phyloP scores from a whole-genome alignment of 2,113 vertebrate species.

The Pseudonaja textilis region DNA sequence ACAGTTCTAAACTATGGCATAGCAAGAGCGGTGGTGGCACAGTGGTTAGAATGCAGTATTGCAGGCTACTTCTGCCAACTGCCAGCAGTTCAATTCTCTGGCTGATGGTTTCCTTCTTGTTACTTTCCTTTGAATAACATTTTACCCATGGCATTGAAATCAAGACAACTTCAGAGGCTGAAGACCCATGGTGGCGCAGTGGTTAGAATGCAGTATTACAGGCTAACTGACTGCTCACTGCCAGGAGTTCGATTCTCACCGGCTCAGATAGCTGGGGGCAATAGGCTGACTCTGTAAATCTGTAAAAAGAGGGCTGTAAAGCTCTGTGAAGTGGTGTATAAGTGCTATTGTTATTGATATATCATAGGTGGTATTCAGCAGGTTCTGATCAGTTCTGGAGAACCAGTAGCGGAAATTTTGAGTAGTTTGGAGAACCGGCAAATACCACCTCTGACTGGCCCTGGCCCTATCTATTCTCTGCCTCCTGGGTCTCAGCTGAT shows the following conservation, averaged over 20 bases:
- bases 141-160: not conserved
- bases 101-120: not conserved
- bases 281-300: not conserved
- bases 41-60: not conserved
- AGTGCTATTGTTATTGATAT: not conserved
- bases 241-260: not conserved
- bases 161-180: not conserved
- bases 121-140: not conserved
- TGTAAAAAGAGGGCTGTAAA: too few species aligned
- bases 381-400: too few species aligned
- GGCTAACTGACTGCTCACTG: not conserved
- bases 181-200: not conserved
- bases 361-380: not conserved
- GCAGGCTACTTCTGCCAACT: not conserved
- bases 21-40: not conserved
- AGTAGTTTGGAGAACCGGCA: too few species aligned
- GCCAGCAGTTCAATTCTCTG: not conserved
- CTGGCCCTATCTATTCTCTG: too few species aligned
- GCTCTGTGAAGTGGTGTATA: too few species aligned
- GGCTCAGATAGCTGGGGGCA: not conserved
- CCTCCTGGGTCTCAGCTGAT: too few species aligned
- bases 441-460: too few species aligned
- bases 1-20: not conserved
- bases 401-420: too few species aligned
- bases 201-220: not conserved